Evolutionary conservation across 1,140 invertebrate species (phyloP).

Genomic region (Chlorops oryzae): DNA sequence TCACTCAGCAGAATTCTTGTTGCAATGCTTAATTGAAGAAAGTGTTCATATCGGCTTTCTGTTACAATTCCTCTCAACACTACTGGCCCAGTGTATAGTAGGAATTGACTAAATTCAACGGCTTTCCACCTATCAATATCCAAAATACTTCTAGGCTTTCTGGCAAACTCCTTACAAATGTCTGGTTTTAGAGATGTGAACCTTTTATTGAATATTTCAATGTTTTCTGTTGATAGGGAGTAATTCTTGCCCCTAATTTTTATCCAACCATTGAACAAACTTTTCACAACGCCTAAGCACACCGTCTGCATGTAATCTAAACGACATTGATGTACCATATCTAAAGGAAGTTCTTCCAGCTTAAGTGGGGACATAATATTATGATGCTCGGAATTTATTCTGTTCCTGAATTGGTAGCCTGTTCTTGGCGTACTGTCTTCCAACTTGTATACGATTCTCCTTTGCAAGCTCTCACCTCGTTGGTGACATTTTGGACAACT

Average conservation of each 20-base stretch:
- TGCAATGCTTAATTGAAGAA: background rate
- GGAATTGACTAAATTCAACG: background rate
- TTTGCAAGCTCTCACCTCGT: conserved; percentile 1
- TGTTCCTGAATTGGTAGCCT: conserved; percentile 1
- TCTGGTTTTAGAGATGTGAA: background rate
- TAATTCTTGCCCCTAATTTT: no score
- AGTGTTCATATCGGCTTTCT: background rate
- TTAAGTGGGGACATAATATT: background rate
- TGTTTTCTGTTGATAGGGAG: no score
- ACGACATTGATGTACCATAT: conserved; percentile 3
- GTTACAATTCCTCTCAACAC: background rate
- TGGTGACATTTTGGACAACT: conserved; percentile 7
- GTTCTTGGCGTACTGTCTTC: conserved; percentile 1
- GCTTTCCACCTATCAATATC: conserved; percentile 8
- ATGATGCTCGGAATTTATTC: background rate
- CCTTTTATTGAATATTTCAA: background rate
- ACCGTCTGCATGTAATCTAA: conserved; percentile 9
- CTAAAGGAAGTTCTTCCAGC: conserved; percentile 7
- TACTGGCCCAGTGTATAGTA: conserved; percentile 4
- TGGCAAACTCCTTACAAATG: background rate
- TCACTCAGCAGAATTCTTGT: conserved; percentile 4
- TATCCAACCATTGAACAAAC: background rate
- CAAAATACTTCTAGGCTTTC: background rate
- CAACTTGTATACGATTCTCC: background rate
- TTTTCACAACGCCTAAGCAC: conserved; percentile 4